Evolutionary conservation across 2,113 vertebrate species (phyloP).

Genomic region (Thunnus maccoyii): DNA sequence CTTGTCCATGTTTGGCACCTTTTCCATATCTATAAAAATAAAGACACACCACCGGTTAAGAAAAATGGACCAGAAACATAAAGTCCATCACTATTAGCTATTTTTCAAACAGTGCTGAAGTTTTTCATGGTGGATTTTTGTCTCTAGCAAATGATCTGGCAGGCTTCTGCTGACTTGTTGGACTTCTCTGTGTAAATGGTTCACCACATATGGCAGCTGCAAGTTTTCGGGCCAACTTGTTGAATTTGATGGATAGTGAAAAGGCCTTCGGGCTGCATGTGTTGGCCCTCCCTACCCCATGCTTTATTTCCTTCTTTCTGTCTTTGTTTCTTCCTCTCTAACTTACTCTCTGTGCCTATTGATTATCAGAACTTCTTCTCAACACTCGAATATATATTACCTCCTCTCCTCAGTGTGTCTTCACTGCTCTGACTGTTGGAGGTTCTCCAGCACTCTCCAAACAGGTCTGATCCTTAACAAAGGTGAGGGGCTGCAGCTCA

Average conservation of each 20-base stretch:
- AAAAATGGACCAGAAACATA: conserved; percentile 13
- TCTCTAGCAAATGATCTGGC: conserved; percentile 37
- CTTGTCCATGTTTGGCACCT: conserved; percentile 5
- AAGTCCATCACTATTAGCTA: conserved; percentile 20
- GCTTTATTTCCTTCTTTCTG: conserved; percentile 35
- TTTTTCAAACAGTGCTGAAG: conserved; percentile 3
- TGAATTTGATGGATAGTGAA: conserved; percentile 79
- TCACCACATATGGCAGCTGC: conserved; percentile 70
- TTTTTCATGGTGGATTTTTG: conserved; percentile 24
- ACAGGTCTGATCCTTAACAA: conserved; percentile 60
- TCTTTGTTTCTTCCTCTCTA: conserved; percentile 52
- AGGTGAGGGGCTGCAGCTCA: conserved; percentile 58
- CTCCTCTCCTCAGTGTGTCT: conserved; percentile 48
- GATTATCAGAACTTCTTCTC: conserved; percentile 71
- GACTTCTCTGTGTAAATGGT: conserved; percentile 64
- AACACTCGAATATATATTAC: conserved; percentile 29
- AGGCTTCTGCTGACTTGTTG: conserved; percentile 61
- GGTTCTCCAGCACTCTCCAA: conserved; percentile 67
- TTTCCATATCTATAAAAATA: conserved; percentile 10
- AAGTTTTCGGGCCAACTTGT: conserved; percentile 74
- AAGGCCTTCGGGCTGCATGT: conserved; percentile 71
- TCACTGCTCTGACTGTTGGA: conserved; percentile 55
- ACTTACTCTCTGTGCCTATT: conserved; percentile 57
- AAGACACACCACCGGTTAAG: not conserved
- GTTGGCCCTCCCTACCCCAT: conserved; percentile 52